Conservation (phyloP, 2,888 invertebrate species). For the Acleris cristana region DNA sequence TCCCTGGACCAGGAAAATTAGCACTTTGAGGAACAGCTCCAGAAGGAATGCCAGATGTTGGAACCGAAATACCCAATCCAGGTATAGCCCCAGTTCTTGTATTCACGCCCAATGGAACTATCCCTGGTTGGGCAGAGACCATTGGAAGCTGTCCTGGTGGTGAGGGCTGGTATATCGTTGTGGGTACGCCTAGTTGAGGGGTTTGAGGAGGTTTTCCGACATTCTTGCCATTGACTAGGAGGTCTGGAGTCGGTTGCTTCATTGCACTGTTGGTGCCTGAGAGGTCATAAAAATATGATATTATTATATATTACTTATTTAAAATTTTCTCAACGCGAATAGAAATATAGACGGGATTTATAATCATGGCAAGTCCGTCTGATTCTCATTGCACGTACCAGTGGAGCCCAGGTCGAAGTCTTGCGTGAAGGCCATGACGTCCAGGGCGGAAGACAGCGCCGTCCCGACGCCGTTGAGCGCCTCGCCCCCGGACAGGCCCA, state of each 20-base stretch:
- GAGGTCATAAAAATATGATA: conserved; percentile 4
- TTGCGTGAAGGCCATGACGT: conserved; percentile 92
- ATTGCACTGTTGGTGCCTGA: conserved; percentile 51
- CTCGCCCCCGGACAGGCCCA: conserved; percentile 56
- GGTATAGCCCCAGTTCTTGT: neutral
- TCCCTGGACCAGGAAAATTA: conserved; percentile 9
- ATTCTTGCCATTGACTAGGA: conserved; percentile 65
- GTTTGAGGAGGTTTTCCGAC: conserved; percentile 40
- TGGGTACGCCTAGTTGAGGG: conserved; percentile 45
- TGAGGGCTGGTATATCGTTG: conserved; percentile 40
- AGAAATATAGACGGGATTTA: too few relatives aligned
- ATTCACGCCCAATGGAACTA: conserved; percentile 7
- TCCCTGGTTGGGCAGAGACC: conserved; percentile 15
- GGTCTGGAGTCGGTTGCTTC: conserved; percentile 69
- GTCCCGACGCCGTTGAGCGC: conserved; percentile 75
- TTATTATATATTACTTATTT: too few relatives aligned
- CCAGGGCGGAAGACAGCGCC: conserved; percentile 90
- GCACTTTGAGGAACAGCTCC: conserved; percentile 6
- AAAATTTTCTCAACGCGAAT: too few relatives aligned
- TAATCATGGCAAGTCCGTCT: neutral
- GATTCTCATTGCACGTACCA: conserved; percentile 44
- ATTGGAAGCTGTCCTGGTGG: conserved; percentile 6
- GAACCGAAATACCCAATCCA: conserved; percentile 2
- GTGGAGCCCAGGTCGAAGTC: conserved; percentile 84
- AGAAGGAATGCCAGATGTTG: conserved; percentile 10